phyloP scores from a whole-genome alignment of 2,797 vertebrate genomes.

The Calcarius lapponicus region DNA sequence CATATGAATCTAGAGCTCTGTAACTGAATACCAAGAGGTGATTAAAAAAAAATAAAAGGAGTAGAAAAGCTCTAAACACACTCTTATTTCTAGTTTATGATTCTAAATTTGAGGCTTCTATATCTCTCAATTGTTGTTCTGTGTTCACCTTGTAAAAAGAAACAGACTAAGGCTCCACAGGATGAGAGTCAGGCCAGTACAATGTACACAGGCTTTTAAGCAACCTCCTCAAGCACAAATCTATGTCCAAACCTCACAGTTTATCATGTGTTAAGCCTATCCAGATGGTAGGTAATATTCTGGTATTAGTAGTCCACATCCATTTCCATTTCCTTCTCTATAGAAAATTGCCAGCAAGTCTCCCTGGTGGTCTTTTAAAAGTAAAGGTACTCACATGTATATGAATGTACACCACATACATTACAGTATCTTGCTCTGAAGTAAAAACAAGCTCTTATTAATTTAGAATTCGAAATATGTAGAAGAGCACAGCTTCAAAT shows the following conservation, averaged over 20 bases:
- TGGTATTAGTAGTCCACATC: conserved; percentile 18
- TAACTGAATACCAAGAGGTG: not conserved
- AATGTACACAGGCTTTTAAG: not conserved
- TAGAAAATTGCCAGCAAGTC: not conserved
- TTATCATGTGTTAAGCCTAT: conserved; percentile 54
- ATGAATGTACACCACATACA: not conserved
- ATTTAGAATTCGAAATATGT: not conserved
- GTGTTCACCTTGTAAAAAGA: not conserved
- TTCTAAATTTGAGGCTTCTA: not conserved
- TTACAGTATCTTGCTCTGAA: not conserved
- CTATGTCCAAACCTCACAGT: conserved; percentile 29
- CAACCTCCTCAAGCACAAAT: conserved; percentile 6
- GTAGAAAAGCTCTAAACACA: not conserved
- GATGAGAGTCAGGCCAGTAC: not conserved
- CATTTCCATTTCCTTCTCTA: conserved; percentile 8
- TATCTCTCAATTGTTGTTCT: not conserved
- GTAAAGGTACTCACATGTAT: not conserved
- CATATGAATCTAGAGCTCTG: not conserved
- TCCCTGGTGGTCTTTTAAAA: conserved; percentile 36
- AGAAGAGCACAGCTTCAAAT: not conserved
- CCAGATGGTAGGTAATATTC: conserved; percentile 40
- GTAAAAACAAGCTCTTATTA: not conserved
- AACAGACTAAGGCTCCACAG: not conserved
- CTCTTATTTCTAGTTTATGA: not conserved
- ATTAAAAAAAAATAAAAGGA: not conserved